A percentile compares a stretch with the other conserved stretches of the same genome.
Evolutionary conservation across 37 sponge, comb jelly and placozoan species (phyloP).

Genomic region (Trichoplax adhaerens): DNA sequence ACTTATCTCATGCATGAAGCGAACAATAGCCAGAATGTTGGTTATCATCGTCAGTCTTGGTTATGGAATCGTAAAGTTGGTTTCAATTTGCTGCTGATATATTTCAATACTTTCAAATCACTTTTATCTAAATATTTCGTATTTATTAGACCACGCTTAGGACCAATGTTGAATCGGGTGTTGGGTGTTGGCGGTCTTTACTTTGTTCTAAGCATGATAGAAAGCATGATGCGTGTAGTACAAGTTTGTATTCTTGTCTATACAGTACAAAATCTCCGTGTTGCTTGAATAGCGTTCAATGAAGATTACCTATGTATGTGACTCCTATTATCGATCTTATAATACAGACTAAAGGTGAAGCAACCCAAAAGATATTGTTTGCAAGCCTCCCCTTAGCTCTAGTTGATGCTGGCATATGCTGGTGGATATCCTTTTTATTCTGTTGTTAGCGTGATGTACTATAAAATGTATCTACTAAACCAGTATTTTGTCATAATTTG

Average conservation of each 20-base stretch:
- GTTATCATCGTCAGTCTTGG: conserved; percentile 65
- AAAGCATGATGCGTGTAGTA: conserved; percentile 26
- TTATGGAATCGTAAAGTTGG: conserved; percentile 63
- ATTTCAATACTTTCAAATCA: neutral
- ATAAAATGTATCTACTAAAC: neutral
- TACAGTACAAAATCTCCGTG: too few species aligned
- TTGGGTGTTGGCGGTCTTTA: conserved; percentile 33
- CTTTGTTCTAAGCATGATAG: conserved; percentile 23
- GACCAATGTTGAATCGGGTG: conserved; percentile 24
- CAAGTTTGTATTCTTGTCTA: conserved; percentile 6
- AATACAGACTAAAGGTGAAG: too few species aligned
- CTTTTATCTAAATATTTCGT: neutral
- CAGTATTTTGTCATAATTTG: neutral
- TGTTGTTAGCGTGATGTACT: conserved; percentile 4
- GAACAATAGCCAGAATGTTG: conserved; percentile 49
- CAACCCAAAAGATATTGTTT: too few species aligned
- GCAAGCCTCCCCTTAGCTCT: conserved; percentile 8
- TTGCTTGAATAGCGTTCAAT: too few species aligned
- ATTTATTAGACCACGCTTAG: conserved; percentile 30
- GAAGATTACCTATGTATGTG: too few species aligned
- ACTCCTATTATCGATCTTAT: too few species aligned
- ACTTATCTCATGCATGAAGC: conserved; percentile 50
- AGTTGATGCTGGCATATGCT: conserved; percentile 25
- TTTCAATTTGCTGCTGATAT: neutral
- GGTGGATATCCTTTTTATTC: conserved; percentile 29